Evolutionary conservation across 2,888 invertebrate genomes (phyloP).

Genomic region (Onchidella celtica): DNA sequence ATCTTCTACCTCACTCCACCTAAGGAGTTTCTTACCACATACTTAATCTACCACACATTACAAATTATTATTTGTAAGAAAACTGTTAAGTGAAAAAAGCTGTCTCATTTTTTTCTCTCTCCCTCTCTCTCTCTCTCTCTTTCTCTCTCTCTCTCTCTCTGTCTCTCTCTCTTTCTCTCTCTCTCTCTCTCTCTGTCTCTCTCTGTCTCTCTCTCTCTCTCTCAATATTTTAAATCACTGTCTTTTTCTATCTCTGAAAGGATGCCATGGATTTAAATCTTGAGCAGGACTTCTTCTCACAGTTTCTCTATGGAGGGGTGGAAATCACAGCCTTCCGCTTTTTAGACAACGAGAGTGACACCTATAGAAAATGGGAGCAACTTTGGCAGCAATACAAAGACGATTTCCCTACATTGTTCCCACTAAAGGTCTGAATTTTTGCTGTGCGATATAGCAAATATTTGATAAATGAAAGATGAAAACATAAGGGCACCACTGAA

Average conservation of each 20-base stretch:
- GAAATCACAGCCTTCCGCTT: conserved; percentile 96
- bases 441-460: not conserved
- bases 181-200: conserved; percentile 9
- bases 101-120: conserved; percentile 2
- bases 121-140: not conserved
- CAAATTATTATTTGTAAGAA: no score
- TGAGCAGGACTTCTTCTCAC: conserved; percentile 83
- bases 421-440: conserved; percentile 44
- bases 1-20: no score
- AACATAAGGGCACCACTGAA: no score
- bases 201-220: not conserved
- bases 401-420: conserved; percentile 52
- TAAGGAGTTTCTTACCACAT: no score
- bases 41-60: no score
- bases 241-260: conserved; percentile 42
- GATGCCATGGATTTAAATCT: conserved; percentile 54
- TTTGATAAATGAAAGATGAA: no score
- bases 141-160: conserved; percentile 3
- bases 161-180: not conserved
- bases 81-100: no score
- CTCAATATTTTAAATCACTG: not conserved
- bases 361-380: conserved; percentile 52
- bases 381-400: conserved; percentile 48
- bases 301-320: conserved; percentile 96
- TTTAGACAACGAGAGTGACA: conserved; percentile 83